phyloP scores from a whole-genome alignment of 2,113 vertebrate genomes.

The Pangasianodon gigas region DNA sequence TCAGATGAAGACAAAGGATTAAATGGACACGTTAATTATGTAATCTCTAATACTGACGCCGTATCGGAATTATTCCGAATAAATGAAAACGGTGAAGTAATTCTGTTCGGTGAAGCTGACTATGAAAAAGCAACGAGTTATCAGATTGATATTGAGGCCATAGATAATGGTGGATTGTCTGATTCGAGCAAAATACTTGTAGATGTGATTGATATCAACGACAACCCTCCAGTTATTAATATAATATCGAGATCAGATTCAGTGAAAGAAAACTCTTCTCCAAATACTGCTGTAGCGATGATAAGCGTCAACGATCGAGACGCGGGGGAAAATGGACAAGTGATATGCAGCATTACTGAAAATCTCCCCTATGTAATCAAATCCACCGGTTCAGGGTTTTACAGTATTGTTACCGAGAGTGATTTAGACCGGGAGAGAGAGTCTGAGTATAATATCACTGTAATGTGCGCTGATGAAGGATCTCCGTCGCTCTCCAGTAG shows the following conservation, averaged over 20 bases:
- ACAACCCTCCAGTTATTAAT: constrained; percentile 67
- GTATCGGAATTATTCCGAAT: constrained; percentile 48
- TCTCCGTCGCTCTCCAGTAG: constrained; percentile 39
- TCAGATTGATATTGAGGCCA: constrained; percentile 65
- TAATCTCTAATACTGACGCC: constrained; percentile 60
- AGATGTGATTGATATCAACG: constrained; percentile 69
- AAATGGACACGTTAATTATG: constrained; percentile 65
- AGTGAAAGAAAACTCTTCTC: constrained; percentile 40
- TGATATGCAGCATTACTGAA: constrained; percentile 43
- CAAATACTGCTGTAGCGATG: constrained; percentile 55
- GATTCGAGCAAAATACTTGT: constrained; percentile 70
- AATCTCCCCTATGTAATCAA: constrained; percentile 50
- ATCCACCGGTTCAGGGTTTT: constrained; percentile 46
- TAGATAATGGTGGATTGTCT: constrained; percentile 65
- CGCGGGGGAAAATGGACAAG: constrained; percentile 55
- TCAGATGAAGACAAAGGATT: constrained; percentile 69
- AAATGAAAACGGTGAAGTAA: constrained; percentile 55
- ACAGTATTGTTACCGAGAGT: constrained; percentile 50
- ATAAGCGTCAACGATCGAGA: constrained; percentile 58
- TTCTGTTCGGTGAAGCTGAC: constrained; percentile 51
- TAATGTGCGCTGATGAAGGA: constrained; percentile 53
- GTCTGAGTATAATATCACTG: constrained; percentile 55
- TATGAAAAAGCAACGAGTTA: constrained; percentile 66
- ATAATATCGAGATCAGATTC: constrained; percentile 53
- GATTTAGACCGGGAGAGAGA: constrained; percentile 54